A percentile compares a stretch with the other conserved stretches of the same genome.
Conservation (phyloP, 2,888 invertebrate genomes). For the Drosophila subquinaria region DNA sequence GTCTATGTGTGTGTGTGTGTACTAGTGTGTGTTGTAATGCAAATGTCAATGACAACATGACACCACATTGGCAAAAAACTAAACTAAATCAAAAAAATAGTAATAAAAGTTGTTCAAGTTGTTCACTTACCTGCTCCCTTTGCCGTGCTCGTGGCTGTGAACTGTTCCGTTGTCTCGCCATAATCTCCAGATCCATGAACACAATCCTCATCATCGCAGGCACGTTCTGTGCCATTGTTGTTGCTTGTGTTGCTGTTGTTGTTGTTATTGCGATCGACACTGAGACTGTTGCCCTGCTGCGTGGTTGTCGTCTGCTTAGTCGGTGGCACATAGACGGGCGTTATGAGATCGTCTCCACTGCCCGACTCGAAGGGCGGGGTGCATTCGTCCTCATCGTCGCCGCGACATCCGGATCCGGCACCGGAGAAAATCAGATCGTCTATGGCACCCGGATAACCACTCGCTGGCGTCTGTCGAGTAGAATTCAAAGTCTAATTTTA, state of each 20-base stretch:
- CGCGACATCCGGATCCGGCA: slow-evolving; percentile 95
- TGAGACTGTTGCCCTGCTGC: slow-evolving; percentile 81
- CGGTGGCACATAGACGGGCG: slow-evolving; percentile 95
- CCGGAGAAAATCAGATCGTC: slow-evolving; percentile 97
- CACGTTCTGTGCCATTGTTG: slow-evolving; percentile 85
- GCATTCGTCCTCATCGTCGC: slow-evolving; percentile 97
- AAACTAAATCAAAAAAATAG: slow-evolving; percentile 5
- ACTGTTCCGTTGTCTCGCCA: slow-evolving; percentile 90
- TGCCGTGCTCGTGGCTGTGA: slow-evolving; percentile 86
- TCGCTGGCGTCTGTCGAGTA: slow-evolving; percentile 91
- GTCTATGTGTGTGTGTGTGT: slow-evolving; percentile 27
- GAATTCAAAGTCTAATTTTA: slow-evolving; percentile 77
- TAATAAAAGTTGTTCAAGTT: neutral
- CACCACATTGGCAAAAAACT: slow-evolving; percentile 54
- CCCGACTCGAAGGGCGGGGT: slow-evolving; percentile 93
- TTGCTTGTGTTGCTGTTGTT: slow-evolving; percentile 29
- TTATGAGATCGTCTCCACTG: slow-evolving; percentile 96
- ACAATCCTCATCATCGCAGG: slow-evolving; percentile 95
- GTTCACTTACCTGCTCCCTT: slow-evolving; percentile 86
- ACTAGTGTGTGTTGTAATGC: slow-evolving; percentile 52
- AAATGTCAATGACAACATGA: slow-evolving; percentile 79
- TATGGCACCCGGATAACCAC: slow-evolving; percentile 91
- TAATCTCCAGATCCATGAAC: slow-evolving; percentile 92
- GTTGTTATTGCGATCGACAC: slow-evolving; percentile 48
- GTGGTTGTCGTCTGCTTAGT: slow-evolving; percentile 89